Base-by-base conservation (phyloP, 2,113 vertebrate species). In the Psilopogon haemacephalus region DNA sequence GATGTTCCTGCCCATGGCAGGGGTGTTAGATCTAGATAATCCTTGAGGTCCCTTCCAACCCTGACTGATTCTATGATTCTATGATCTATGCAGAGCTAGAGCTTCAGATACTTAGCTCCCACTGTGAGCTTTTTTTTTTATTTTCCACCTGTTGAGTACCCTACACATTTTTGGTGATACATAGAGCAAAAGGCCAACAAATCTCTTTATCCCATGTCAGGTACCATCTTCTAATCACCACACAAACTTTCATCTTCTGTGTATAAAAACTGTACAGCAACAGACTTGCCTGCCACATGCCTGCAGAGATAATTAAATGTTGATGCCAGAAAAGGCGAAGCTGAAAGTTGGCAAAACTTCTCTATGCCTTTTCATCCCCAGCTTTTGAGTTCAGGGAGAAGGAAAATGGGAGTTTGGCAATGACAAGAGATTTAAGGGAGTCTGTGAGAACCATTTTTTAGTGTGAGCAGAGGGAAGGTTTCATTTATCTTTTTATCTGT, bases 401-500 rank as follows among this genome's bases (percentile, higher is more conserved):
- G 48, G 82, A 82, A 95, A 95, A 88, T 3, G 56, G 88, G 78
- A 85, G 72, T 72, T 93, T 90, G 74, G 88, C 79, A 95, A 85
- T 21, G 74, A 89, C 58, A 75, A 92, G 82, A 86, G 67, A 93
- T 92, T 83, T 86, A 76, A 90, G 74, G 42, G 67, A 67, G 50
- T 87, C 79, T 94, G 88, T 67, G 64, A 80, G 86, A 92, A 89
- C 28, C 37, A 21, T 90, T 90, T 96, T 95, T 93, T 74, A 71
- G 68, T 56, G 74, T 82, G 87, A 81, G 86, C 48, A 88, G 79
- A 77, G 60, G 64, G 79, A 92, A 90, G 89, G 91, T 95, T 97
- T 96, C 96, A 93, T 97, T 97, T 95, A 94, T 95, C 93, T 89
- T 92, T 94, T 88, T 90, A 72, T 88, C 92, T 97, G 91, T 94